phyloP scores from a whole-genome alignment of 2,113 vertebrate genomes.

The Sapajus apella region DNA sequence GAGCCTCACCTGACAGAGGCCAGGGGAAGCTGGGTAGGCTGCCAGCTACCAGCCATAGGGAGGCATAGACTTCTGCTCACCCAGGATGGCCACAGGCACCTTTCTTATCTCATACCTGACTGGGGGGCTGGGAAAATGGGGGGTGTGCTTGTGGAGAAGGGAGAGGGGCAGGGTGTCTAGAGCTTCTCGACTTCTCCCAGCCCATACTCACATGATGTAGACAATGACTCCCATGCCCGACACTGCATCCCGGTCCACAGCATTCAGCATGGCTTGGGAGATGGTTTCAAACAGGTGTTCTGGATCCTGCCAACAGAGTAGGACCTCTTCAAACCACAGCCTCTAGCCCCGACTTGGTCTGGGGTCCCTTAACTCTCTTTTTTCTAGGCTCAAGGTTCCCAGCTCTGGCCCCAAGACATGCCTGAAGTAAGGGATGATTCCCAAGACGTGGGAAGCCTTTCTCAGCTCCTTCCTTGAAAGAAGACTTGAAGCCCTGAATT shows the following conservation, averaged over 20 bases:
- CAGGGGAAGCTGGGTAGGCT: not conserved
- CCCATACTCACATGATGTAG: slow-evolving; percentile 93
- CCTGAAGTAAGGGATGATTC: not conserved
- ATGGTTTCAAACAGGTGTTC: slow-evolving; percentile 98
- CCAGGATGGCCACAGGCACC: not conserved
- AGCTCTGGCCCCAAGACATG: not conserved
- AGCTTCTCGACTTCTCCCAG: not conserved
- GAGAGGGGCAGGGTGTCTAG: not conserved
- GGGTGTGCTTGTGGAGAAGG: no score
- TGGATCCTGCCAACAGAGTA: slow-evolving; percentile 86
- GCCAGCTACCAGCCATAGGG: not conserved
- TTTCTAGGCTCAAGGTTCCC: not conserved
- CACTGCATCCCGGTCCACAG: slow-evolving; percentile 95
- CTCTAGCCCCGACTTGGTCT: not conserved
- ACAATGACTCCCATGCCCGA: slow-evolving; percentile 97
- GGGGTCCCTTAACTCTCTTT: not conserved
- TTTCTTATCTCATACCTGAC: not conserved
- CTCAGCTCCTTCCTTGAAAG: not conserved
- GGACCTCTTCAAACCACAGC: not conserved
- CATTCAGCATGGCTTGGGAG: slow-evolving; percentile 97
- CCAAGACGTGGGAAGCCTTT: not conserved
- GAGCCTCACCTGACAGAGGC: not conserved
- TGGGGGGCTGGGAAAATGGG: not conserved
- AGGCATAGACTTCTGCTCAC: not conserved
- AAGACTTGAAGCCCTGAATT: not conserved